Evolutionary conservation across 1,140 invertebrate species (phyloP).

Genomic region (Lepidurus apus): DNA sequence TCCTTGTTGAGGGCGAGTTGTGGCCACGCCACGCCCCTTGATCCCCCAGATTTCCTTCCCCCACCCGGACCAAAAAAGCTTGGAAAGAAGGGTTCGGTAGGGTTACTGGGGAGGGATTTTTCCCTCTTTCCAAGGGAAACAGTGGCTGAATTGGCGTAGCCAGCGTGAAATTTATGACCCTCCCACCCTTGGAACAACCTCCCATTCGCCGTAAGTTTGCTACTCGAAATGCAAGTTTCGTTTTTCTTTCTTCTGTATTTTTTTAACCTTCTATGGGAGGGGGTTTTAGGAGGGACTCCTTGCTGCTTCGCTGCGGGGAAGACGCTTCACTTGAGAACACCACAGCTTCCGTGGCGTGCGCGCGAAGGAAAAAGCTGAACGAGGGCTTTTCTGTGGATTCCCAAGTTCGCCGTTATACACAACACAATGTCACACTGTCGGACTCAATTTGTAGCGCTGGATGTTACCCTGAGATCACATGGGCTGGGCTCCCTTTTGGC

Average conservation of each 20-base stretch:
- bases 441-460: constrained; percentile 13
- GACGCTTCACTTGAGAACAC: constrained; percentile 15
- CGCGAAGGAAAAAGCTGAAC: not conserved
- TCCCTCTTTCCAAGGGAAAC: not conserved
- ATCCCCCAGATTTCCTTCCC: not conserved
- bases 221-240: not conserved
- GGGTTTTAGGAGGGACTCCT: not conserved
- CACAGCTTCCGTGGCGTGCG: constrained; percentile 16
- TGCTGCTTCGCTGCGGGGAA: constrained; percentile 3
- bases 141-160: constrained; percentile 12
- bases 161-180: constrained; percentile 8
- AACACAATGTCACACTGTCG: constrained; percentile 13
- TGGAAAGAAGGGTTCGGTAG: too few species aligned
- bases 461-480: constrained; percentile 11
- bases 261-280: not conserved
- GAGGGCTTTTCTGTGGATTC: constrained; percentile 9
- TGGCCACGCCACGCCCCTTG: constrained; percentile 15
- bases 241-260: not conserved
- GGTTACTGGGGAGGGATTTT: not conserved
- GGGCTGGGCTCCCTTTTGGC: not conserved
- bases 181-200: not conserved
- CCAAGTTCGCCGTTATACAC: constrained; percentile 17
- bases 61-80: not conserved
- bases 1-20: constrained; percentile 15
- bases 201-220: constrained; percentile 11